Conservation (phyloP, 2,797 vertebrate species). For the Eurystomus glaucurus region DNA sequence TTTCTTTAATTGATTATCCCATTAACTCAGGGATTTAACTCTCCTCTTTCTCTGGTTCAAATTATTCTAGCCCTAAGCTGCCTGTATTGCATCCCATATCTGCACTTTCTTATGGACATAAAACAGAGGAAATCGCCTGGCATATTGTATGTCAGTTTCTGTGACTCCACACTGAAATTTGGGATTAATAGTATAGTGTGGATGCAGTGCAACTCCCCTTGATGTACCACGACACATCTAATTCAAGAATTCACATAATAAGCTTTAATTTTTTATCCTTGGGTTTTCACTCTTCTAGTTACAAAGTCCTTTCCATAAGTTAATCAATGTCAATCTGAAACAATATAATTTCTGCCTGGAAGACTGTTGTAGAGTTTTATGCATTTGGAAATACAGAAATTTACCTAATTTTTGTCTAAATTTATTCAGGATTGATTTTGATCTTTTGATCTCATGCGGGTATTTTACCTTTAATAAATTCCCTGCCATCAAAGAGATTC, state of each 20-base stretch:
- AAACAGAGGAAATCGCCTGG: neutral
- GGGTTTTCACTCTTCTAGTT: neutral
- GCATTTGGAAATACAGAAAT: neutral
- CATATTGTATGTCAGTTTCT: neutral
- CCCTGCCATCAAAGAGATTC: neutral
- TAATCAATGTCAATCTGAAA: neutral
- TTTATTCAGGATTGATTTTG: neutral
- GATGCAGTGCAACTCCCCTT: neutral
- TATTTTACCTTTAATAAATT: neutral
- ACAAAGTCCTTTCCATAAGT: neutral
- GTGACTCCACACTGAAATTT: neutral
- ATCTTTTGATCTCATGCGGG: neutral
- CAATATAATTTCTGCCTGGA: neutral
- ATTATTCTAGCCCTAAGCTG: neutral
- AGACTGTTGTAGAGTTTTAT: neutral
- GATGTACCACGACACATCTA: neutral
- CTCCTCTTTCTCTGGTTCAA: neutral
- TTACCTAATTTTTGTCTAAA: neutral
- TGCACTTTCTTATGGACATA: neutral
- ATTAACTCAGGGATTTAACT: neutral
- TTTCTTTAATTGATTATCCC: neutral
- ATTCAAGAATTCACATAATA: neutral
- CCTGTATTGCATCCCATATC: neutral
- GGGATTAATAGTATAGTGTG: neutral
- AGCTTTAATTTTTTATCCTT: neutral